phyloP scores from a whole-genome alignment of 2,113 vertebrate species.

The Vicugna pacos region DNA sequence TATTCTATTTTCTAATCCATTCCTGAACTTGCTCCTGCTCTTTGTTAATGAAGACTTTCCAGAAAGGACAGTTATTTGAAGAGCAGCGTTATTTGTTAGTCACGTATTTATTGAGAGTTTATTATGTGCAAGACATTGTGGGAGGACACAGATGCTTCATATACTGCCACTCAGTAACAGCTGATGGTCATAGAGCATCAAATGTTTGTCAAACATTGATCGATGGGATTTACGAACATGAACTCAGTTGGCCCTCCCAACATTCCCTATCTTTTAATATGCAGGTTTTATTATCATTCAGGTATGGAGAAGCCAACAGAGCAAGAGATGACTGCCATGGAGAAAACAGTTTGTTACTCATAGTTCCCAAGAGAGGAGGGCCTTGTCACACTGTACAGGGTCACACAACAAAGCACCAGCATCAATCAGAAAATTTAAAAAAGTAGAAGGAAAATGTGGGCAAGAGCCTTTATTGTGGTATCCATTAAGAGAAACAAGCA shows the following conservation, averaged over 20 bases:
- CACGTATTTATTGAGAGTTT: constrained; percentile 37
- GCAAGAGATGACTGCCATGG: neutral
- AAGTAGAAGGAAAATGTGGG: neutral
- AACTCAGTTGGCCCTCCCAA: neutral
- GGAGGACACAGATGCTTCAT: neutral
- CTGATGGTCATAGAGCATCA: neutral
- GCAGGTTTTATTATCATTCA: constrained; percentile 17
- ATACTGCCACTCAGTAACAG: neutral
- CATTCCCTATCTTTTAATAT: neutral
- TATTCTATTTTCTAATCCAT: constrained; percentile 15
- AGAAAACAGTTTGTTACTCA: neutral
- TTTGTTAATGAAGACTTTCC: neutral
- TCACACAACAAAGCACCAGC: neutral
- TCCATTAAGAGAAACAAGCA: neutral
- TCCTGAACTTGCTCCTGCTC: neutral
- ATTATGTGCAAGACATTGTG: neutral
- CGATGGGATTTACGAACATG: neutral
- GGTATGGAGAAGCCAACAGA: neutral
- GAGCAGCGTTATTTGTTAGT: neutral
- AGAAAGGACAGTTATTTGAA: neutral
- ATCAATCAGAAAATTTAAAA: neutral
- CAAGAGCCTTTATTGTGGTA: neutral
- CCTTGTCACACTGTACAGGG: neutral
- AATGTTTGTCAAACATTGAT: neutral
- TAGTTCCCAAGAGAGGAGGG: neutral